Percentiles rank a stretch among this genome's conserved stretches.
phyloP scores from a whole-genome alignment of 2,888 invertebrate genomes.

The Drosophila mulleri region DNA sequence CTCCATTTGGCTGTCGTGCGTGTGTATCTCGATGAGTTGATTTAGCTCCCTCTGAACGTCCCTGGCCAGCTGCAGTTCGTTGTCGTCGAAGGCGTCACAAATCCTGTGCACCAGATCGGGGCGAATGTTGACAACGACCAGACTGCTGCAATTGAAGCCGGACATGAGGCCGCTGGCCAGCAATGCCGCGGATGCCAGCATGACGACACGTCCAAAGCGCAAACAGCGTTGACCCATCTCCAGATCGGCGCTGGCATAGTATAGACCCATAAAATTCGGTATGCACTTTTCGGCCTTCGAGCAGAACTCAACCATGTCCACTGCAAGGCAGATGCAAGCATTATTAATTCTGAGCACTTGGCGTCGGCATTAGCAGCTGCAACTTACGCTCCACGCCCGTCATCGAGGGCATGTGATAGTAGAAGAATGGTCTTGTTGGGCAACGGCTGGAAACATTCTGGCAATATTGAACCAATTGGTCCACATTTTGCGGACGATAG shows the following conservation, averaged over 20 bases:
- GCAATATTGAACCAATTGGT: conserved; percentile 89
- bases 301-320: conserved; percentile 90
- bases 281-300: conserved; percentile 87
- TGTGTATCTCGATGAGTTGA: conserved; percentile 48
- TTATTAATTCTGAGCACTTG: conserved; percentile 1
- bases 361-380: conserved; percentile 59
- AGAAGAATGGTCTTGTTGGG: conserved; percentile 91
- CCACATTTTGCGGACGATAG: conserved; percentile 88
- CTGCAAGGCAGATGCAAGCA: conserved; percentile 84
- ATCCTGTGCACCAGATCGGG: conserved; percentile 87
- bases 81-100: conserved; percentile 85
- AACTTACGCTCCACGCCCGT: conserved; percentile 89
- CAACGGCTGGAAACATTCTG: conserved; percentile 89
- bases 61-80: conserved; percentile 36
- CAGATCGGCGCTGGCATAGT: conserved; percentile 91
- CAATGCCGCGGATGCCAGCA: conserved; percentile 89
- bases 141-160: conserved; percentile 90
- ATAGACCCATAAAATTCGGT: conserved; percentile 92
- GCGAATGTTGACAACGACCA: conserved; percentile 89
- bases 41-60: conserved; percentile 48
- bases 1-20: conserved; percentile 28
- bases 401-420: conserved; percentile 92
- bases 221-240: conserved; percentile 89
- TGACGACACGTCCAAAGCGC: conserved; percentile 86
- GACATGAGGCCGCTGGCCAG: conserved; percentile 88